These are phyloP conservation scores for Drosophila peninsularis DNA, from an alignment of 2,888 invertebrate genomes.

Conservation along the genomic window DNA sequence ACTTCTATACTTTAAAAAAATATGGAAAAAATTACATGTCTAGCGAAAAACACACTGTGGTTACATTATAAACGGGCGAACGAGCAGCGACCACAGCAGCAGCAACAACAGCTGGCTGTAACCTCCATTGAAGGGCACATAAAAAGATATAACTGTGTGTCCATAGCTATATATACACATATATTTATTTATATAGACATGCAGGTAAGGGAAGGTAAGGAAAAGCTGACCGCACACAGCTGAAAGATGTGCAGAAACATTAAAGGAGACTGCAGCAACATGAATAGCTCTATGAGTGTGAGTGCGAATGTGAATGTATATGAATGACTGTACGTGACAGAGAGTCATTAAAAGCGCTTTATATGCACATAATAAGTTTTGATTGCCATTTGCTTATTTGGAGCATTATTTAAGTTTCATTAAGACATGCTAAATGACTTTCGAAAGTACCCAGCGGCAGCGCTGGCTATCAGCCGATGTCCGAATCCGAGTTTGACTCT, in stretches of 20 bases:
- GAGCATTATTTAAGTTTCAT: slow-evolving; percentile 75
- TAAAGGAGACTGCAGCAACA: slow-evolving; percentile 28
- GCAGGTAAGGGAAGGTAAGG: slow-evolving; percentile 1
- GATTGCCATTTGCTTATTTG: slow-evolving; percentile 77
- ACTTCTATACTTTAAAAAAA: slow-evolving; percentile 41
- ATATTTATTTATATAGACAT: not conserved
- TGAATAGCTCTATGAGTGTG: not conserved
- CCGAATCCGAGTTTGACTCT: slow-evolving; percentile 5
- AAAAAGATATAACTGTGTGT: slow-evolving; percentile 24
- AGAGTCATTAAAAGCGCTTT: slow-evolving; percentile 59
- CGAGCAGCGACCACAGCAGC: slow-evolving; percentile 61
- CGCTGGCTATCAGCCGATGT: not conserved
- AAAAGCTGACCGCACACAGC: slow-evolving; percentile 54
- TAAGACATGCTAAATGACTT: slow-evolving; percentile 78
- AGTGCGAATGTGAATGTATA: slow-evolving; percentile 8
- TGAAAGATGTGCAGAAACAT: slow-evolving; percentile 9
- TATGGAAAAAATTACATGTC: slow-evolving; percentile 58
- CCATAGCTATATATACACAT: slow-evolving; percentile 21
- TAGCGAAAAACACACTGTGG: slow-evolving; percentile 57
- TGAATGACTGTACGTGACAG: slow-evolving; percentile 37
- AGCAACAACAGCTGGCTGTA: slow-evolving; percentile 39
- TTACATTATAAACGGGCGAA: slow-evolving; percentile 76
- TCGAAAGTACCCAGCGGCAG: slow-evolving; percentile 61
- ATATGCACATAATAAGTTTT: slow-evolving; percentile 64
- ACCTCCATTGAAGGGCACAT: slow-evolving; percentile 70